Conservation (phyloP, 1,140 invertebrate species). For the Chelonus insularis region DNA sequence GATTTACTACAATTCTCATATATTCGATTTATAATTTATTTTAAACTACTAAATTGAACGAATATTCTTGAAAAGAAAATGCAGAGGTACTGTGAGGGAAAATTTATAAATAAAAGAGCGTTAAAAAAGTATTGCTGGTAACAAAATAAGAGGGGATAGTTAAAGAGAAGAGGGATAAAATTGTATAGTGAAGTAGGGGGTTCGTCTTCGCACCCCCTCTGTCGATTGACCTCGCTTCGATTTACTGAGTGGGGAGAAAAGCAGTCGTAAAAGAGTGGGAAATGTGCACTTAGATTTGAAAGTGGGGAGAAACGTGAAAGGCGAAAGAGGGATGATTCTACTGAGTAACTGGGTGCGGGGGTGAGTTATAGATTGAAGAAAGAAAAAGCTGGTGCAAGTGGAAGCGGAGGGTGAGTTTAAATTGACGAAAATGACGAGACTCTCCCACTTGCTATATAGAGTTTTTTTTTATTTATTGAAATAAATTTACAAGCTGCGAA, state of each 20-base stretch:
- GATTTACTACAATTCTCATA: no score
- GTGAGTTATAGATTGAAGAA: background rate
- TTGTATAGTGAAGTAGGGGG: background rate
- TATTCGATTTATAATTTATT: no score
- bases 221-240: constrained; percentile 57
- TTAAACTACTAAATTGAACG: no score
- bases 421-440: constrained; percentile 57
- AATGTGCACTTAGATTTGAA: constrained; percentile 4
- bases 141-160: no score
- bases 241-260: constrained; percentile 10
- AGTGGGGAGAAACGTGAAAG: constrained; percentile 1
- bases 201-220: constrained; percentile 52
- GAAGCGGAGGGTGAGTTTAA: constrained; percentile 39
- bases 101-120: no score
- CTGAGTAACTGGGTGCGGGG: constrained; percentile 10
- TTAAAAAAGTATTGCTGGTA: no score
- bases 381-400: constrained; percentile 26
- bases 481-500: background rate
- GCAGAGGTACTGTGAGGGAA: no score
- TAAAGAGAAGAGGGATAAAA: no score
- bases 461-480: constrained; percentile 2
- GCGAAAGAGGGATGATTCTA: constrained; percentile 21
- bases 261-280: constrained; percentile 27
- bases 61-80: no score
- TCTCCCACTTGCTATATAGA: background rate